A percentile compares a stretch with the other conserved stretches of the same genome.
phyloP scores from a whole-genome alignment of 2,888 invertebrate species.

The Clepsis dumicolana region DNA sequence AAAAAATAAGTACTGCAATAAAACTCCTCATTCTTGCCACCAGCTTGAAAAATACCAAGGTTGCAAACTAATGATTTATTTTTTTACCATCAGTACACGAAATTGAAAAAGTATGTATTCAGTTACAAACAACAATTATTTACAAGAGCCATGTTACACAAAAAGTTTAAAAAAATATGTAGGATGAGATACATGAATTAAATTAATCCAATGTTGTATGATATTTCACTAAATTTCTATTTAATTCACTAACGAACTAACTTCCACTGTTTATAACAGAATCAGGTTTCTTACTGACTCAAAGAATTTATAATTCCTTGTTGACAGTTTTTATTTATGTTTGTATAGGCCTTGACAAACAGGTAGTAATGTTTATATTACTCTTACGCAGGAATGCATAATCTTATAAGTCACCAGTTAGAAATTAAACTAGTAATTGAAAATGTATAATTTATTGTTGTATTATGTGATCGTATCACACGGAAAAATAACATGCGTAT shows the following conservation, averaged over 20 bases:
- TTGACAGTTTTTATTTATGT: conserved; percentile 2
- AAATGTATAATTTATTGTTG: not conserved
- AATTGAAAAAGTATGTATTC: no score
- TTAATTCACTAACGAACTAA: not conserved
- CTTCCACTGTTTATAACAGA: not conserved
- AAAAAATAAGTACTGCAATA: not conserved
- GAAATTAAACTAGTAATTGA: conserved; percentile 1
- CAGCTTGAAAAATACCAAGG: not conserved
- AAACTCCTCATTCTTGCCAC: not conserved
- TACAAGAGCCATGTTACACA: no score
- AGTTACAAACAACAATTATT: no score
- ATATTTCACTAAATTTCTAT: not conserved
- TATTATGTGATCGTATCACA: not conserved
- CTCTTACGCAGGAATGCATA: not conserved
- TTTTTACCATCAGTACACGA: no score
- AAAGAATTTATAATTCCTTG: not conserved
- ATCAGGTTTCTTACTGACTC: not conserved
- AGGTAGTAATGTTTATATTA: conserved; percentile 1
- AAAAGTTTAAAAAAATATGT: no score
- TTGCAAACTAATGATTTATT: no score
- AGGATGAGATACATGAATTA: no score
- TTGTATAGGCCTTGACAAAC: not conserved
- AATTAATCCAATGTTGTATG: no score
- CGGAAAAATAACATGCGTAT: not conserved
- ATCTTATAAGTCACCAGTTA: not conserved